Evolutionary conservation across 2,888 invertebrate species (phyloP), one percentile per base, ranked within the genome.

Genomic region (Drosophila kuntzei): DNA sequence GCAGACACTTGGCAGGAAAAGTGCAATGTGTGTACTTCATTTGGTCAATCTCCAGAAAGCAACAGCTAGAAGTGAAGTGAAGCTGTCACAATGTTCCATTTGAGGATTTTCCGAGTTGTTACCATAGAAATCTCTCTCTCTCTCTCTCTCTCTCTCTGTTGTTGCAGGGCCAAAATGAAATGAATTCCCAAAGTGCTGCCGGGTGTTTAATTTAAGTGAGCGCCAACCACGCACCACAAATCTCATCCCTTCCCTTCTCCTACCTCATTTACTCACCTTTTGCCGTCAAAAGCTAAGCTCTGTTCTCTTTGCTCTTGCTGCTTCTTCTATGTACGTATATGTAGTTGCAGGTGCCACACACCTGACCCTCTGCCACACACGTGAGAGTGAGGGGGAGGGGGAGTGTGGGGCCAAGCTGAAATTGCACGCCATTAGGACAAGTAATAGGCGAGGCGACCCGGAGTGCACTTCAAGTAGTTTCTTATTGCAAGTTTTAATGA

Each of bases 141-240:
- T n/a, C n/a, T n/a, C n/a, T n/a, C n/a, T n/a, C n/a, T n/a, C n/a
- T n/a, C n/a, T 36, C 27, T 34, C 34, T 6, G 66, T 61, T 70
- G 58, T 54, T 49, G 60, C 51, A 37, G 22, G 32, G 47, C 58
- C 57, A 44, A 69, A 76, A 71, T 67, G 75, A 81, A 81, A 85
- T 81, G 72, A 80, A 85, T 87, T 80, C 74, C 75, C 73, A 72
- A 72, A 87, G 86, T 86, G 79, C 84, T 79, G 72, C 39, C 64
- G 79, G 79, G 79, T 84, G 86, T 84, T 83, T 83, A 86, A 83
- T 86, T 82, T 86, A 82, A 86, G 77, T 83, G 82, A 65, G 75
- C 69, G 66, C 65, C 62, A 80, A 61, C 61, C 44, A 36, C 46
- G 51, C 49, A 54, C 58, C 49, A 12, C 64, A 51, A 58, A 47